Percentiles rank a stretch among this genome's conserved stretches.
phyloP scores from a whole-genome alignment of 1,140 invertebrate species.

The Chrysomallon squamiferum region DNA sequence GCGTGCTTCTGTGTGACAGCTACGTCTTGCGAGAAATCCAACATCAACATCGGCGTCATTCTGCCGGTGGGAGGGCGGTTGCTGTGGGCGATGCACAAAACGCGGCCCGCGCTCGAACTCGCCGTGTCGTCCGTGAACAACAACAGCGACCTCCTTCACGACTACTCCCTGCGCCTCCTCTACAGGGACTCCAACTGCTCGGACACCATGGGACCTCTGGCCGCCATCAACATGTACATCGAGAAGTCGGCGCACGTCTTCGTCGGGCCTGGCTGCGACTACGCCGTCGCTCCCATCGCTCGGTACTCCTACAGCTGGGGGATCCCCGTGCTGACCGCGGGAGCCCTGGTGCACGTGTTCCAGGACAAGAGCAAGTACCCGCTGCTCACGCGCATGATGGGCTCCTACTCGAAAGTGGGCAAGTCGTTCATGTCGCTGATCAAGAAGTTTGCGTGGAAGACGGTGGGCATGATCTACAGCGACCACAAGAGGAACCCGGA shows the following conservation, averaged over 20 bases:
- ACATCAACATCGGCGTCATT: constrained; percentile 14
- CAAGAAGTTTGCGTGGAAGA: constrained; percentile 27
- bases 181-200: constrained; percentile 58
- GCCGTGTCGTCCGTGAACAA: constrained; percentile 28
- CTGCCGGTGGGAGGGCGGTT: constrained; percentile 10
- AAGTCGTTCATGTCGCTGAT: constrained; percentile 20
- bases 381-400: constrained; percentile 25
- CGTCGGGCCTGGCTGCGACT: constrained; percentile 88
- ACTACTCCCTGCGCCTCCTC: constrained; percentile 29
- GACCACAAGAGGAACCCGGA: constrained; percentile 13
- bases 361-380: constrained; percentile 22
- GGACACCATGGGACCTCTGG: constrained; percentile 53
- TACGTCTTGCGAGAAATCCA: too few relatives aligned
- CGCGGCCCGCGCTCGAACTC: constrained; percentile 36
- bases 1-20: too few relatives aligned
- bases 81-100: constrained; percentile 15
- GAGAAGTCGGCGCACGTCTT: constrained; percentile 73
- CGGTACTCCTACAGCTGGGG: constrained; percentile 59
- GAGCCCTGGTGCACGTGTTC: constrained; percentile 23
- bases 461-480: constrained; percentile 25
- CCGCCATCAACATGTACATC: constrained; percentile 55
- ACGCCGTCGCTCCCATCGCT: constrained; percentile 87
- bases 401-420: constrained; percentile 28
- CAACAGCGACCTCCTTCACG: constrained; percentile 12
- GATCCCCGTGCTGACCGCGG: constrained; percentile 27